phyloP scores from a whole-genome alignment of 2,113 vertebrate genomes.

The Macrotis lagotis region DNA sequence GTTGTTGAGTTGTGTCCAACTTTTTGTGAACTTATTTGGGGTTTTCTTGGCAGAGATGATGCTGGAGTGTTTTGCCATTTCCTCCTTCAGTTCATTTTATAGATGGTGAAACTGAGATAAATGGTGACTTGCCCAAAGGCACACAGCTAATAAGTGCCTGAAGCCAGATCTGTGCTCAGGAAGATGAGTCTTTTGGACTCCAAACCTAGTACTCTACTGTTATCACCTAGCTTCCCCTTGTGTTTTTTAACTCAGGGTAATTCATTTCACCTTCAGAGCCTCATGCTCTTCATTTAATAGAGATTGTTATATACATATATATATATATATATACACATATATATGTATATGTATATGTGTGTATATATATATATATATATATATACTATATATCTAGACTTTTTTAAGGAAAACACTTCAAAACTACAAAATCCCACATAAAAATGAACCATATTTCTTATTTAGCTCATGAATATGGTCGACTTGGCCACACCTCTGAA shows the following conservation, averaged over 20 bases:
- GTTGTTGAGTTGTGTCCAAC: neutral
- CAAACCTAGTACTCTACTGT: neutral
- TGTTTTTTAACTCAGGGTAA: neutral
- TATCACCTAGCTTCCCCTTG: neutral
- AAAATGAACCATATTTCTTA: neutral
- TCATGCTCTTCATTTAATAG: neutral
- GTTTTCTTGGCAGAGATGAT: neutral
- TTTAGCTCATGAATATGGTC: neutral
- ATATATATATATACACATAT: too few species aligned
- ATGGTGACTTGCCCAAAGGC: neutral
- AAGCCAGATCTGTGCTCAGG: neutral
- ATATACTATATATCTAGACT: too few species aligned
- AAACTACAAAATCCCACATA: neutral
- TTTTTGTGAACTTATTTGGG: neutral
- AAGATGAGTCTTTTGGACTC: neutral
- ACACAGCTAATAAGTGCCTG: neutral
- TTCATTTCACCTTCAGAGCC: neutral
- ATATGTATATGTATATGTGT: too few species aligned
- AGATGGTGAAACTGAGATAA: neutral
- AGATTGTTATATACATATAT: too few species aligned
- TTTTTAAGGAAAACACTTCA: neutral
- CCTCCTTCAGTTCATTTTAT: neutral
- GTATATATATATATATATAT: too few species aligned
- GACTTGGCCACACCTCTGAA: accelerated
- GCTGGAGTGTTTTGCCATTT: neutral